Conservation (phyloP, 2,113 vertebrate genomes). For the Labrus mixtus region DNA sequence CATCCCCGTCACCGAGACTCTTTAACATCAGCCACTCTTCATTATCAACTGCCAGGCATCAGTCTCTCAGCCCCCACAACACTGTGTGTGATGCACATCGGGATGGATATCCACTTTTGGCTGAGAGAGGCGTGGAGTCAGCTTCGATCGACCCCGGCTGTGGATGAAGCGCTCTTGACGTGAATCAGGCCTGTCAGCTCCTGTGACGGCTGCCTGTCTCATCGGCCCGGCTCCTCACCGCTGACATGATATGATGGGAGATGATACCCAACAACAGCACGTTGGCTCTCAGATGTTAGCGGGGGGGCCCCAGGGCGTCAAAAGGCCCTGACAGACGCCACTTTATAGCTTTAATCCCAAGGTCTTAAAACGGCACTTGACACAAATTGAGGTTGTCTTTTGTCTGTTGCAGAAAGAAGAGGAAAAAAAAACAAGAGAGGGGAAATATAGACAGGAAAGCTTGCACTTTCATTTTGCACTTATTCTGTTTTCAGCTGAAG, state of each 20-base stretch:
- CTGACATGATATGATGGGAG: constrained; percentile 97
- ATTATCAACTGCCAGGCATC: constrained; percentile 67
- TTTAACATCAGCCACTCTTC: constrained; percentile 54
- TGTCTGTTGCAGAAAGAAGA: constrained; percentile 74
- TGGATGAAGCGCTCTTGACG: constrained; percentile 92
- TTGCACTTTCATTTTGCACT: neutral
- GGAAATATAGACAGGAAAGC: constrained; percentile 37
- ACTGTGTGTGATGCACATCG: constrained; percentile 71
- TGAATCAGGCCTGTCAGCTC: constrained; percentile 94
- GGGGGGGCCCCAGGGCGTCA: constrained; percentile 86
- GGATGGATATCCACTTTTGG: constrained; percentile 86
- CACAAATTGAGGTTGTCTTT: constrained; percentile 99
- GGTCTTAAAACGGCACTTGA: constrained; percentile 97
- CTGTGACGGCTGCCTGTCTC: constrained; percentile 94
- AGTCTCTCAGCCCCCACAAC: constrained; percentile 40
- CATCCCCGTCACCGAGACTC: constrained; percentile 31
- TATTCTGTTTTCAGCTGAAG: constrained; percentile 87
- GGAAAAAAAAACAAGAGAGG: constrained; percentile 58
- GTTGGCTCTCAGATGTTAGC: constrained; percentile 73
- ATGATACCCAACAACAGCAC: constrained; percentile 97
- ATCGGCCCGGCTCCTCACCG: constrained; percentile 74
- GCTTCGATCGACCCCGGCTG: constrained; percentile 89
- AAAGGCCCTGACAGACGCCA: constrained; percentile 93
- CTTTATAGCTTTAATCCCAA: constrained; percentile 99
- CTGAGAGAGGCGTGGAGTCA: constrained; percentile 88